Evolutionary conservation across 2,113 vertebrate species (phyloP), one percentile per base, ranked within the genome.

Genomic region (Neotoma lepida): DNA sequence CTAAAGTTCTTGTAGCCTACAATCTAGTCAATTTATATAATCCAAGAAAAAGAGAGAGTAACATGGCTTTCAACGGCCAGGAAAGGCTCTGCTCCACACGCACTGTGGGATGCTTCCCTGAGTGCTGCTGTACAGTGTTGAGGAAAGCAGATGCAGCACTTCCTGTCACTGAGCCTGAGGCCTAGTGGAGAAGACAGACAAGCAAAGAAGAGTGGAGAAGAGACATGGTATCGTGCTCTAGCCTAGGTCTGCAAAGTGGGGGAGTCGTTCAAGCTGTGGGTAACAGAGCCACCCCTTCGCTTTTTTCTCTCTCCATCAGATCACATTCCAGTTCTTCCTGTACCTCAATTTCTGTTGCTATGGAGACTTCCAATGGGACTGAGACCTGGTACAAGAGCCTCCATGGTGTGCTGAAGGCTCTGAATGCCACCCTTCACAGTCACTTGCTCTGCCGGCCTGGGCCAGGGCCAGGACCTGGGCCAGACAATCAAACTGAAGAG

Each of bases 351-450:
- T 49, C 26, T 0, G 17, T 87, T 71, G 81, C 13, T 78, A 98
- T 98, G 98, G 97, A 96, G 9, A 96, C 94, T 6, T 64, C n/a
- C 30, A 98, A 97, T 68, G 13, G 1, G 6, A 98, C 98, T 0
- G 97, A 98, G 71, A 56, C 18, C 1, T 98, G 97, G 97, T 96
- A 97, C 12, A 92, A 28, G 0, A 98, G 98, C 89, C 92, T 99
- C 24, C 97, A 97, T 0, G 81, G 94, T 0, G 68, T 98, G 39
- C 97, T 99, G 63, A 92, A 64, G 6, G 96, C 97, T 78, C 56
- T 99, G 17, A 99, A 98, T 92, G 97, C 97, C 73, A 98, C 98
- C 0, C 89, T 98, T 4, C 98, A 96, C 0, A 94, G 88, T 44
- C 39, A 74, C 1, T 0, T 96, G 6, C 96, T 96, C 2, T 98